Evolutionary conservation across 53 echinoderm and acorn worm species (phyloP), one percentile per base, ranked within the genome.

Genomic region (Mesocentrotus franciscanus): DNA sequence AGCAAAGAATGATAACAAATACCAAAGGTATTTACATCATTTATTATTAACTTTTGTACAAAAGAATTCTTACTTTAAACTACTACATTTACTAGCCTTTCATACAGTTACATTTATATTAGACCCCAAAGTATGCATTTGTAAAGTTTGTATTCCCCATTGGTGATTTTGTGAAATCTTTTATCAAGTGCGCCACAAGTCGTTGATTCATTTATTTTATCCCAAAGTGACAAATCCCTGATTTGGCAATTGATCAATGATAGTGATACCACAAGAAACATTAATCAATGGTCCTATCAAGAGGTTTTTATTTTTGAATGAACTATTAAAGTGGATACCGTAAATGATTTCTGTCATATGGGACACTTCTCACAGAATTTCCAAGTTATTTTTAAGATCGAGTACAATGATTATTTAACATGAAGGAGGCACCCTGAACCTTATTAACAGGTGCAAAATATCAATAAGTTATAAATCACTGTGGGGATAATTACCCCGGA

Each of bases 11-110:
- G 42, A 29, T 55, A 56, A 1, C n/a, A 71, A 72, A 27, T 24
- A 56, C 74, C 27, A 92, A 72, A 92, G 92, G 92, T 91, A 91
- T 26, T 33, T 81, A 18, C 49, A 36, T 42, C 2, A 22, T 35
- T 17, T 36, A 76, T 30, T 76, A 15, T 30, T 30, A 13, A 9
- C 32, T 76, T 76, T 76, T 12, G 33, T 32, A 1, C 2, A 14
- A 9, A 29, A 30, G 33, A 27, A 33, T 33, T 32, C 4, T 75
- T 32, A 10, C n/a, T 30, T 75, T 75, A 32, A n/a, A 29, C 75
- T 32, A 10, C 24, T 29, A 29, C 62, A 62, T 62, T 61, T 49
- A 49, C 49, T 5, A 49, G 49, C 49, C 49, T 68, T 68, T 24
- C 68, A 22, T 68, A 4, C 20, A 6, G 68, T 5, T 68, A 68